A percentile compares a stretch with the other conserved stretches of the same genome.
phyloP scores from a whole-genome alignment of 2,888 invertebrate species.

The Horisme vitalbata region DNA sequence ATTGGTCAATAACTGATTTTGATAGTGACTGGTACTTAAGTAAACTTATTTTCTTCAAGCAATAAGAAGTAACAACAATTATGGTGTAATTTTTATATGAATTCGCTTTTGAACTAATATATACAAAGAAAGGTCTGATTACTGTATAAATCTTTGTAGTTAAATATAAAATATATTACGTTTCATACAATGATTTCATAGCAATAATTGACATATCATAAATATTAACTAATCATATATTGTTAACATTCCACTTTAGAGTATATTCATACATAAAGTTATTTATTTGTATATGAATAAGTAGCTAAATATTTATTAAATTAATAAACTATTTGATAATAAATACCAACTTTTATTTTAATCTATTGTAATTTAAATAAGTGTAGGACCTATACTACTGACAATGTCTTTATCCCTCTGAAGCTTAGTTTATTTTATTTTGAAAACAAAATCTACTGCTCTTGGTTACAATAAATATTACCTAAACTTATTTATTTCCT shows the following conservation, averaged over 20 bases:
- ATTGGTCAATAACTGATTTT: neutral
- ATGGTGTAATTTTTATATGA: neutral
- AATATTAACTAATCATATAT: constrained; percentile 19
- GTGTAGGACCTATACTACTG: too few relatives aligned
- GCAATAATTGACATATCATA: constrained; percentile 32
- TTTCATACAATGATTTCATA: constrained; percentile 10
- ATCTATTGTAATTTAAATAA: too few relatives aligned
- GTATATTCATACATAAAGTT: constrained; percentile 38
- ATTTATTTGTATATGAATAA: constrained; percentile 47
- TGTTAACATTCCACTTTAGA: constrained; percentile 33
- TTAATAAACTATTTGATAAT: constrained; percentile 38
- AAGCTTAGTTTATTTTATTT: too few relatives aligned
- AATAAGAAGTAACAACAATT: constrained; percentile 21
- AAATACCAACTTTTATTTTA: neutral
- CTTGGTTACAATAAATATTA: too few relatives aligned
- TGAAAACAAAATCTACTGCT: too few relatives aligned
- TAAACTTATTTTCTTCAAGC: neutral
- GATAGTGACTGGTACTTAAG: too few relatives aligned
- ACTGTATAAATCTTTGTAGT: constrained; percentile 7
- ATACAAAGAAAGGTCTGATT: constrained; percentile 11
- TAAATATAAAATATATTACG: constrained; percentile 4
- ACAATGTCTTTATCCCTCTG: too few relatives aligned
- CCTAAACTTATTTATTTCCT: too few relatives aligned
- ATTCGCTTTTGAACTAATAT: neutral
- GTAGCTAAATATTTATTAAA: constrained; percentile 55